Evolutionary conservation across 2,797 vertebrate genomes (phyloP).

Genomic region (Cyclura pinguis): DNA sequence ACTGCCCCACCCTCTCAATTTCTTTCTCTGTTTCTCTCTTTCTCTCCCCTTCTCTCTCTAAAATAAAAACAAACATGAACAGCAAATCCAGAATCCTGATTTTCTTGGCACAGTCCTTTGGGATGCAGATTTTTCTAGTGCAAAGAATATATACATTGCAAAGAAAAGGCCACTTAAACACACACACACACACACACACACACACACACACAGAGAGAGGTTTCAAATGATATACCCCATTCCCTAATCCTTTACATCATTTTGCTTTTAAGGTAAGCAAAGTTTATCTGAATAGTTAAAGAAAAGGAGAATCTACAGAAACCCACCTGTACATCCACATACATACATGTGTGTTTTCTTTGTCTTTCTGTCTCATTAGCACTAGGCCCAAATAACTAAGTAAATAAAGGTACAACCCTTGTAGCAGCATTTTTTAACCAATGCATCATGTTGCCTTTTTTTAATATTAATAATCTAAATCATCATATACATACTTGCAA

Average conservation of each 20-base stretch:
- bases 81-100: not conserved
- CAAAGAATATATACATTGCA: not conserved
- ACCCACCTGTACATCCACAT: not conserved
- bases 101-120: not conserved
- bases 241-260: not conserved
- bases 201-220: too few relatives aligned
- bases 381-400: slow-evolving; percentile 60
- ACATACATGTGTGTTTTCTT: not conserved
- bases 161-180: not conserved
- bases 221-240: not conserved
- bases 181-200: not conserved
- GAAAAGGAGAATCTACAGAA: too few relatives aligned
- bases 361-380: slow-evolving; percentile 25
- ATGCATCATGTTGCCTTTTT: slow-evolving; percentile 14
- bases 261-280: too few relatives aligned
- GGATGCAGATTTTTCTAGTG: slow-evolving; percentile 8
- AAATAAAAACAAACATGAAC: too few relatives aligned
- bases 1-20: not conserved
- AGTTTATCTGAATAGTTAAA: too few relatives aligned
- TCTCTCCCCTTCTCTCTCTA: too few relatives aligned
- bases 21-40: not conserved
- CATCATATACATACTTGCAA: slow-evolving; percentile 40
- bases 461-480: slow-evolving; percentile 28
- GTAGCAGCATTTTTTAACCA: slow-evolving; percentile 51
- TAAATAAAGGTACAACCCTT: slow-evolving; percentile 31